These are phyloP conservation scores for Pycnonotus jocosus DNA, from an alignment of 2,113 vertebrate genomes.

Conservation along the genomic window DNA sequence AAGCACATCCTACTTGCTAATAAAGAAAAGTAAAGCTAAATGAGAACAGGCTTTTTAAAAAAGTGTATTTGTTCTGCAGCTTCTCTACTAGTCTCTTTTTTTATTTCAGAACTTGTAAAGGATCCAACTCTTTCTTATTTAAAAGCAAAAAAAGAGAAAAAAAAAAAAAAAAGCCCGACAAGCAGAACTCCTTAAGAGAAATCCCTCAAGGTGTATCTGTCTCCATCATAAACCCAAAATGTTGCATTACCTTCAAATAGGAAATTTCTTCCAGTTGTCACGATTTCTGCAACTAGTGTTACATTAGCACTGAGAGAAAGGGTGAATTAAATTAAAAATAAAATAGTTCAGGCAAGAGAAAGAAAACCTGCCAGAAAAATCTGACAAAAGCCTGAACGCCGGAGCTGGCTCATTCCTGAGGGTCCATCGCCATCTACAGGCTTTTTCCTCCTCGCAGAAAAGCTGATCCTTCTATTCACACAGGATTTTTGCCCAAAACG, in stretches of 20 bases:
- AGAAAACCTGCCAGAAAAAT: conserved; percentile 54
- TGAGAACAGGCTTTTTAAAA: background rate
- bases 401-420: conserved; percentile 63
- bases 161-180: background rate
- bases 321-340: conserved; percentile 68
- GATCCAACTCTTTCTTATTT: background rate
- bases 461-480: background rate
- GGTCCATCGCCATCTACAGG: conserved; percentile 77
- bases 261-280: conserved; percentile 58
- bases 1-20: background rate
- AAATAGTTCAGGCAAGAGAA: conserved; percentile 59
- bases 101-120: background rate
- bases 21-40: background rate
- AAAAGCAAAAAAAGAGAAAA: background rate
- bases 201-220: conserved; percentile 6
- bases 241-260: conserved; percentile 35
- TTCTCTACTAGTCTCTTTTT: background rate
- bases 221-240: conserved; percentile 32
- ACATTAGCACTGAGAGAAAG: conserved; percentile 48
- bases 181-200: background rate
- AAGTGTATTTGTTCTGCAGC: background rate
- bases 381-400: conserved; percentile 25
- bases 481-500: background rate
- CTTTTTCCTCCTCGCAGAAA: background rate
- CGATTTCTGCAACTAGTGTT: conserved; percentile 47